Evolutionary conservation across 2,797 vertebrate genomes (phyloP).

Genomic region (Pangasius larnaudii): DNA sequence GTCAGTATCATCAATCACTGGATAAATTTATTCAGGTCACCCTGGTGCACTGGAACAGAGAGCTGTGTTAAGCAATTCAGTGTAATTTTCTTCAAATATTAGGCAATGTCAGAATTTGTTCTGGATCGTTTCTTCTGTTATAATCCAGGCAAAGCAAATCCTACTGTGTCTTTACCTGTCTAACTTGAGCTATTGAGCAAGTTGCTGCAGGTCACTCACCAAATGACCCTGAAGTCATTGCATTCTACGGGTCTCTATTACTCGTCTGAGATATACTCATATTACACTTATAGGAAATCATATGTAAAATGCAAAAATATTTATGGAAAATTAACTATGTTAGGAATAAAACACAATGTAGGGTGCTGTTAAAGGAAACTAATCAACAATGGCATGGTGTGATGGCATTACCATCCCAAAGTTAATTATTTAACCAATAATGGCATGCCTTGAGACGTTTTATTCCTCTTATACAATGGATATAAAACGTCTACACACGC

Average conservation of each 20-base stretch:
- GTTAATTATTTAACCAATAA: background rate
- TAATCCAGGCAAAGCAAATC: constrained; percentile 2
- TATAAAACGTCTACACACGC: no score
- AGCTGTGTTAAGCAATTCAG: constrained; percentile 1
- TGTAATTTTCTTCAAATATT: constrained; percentile 12
- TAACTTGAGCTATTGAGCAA: background rate
- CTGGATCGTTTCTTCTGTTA: background rate
- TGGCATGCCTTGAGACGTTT: background rate
- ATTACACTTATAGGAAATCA: background rate
- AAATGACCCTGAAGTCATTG: background rate
- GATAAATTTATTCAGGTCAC: background rate
- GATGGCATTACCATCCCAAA: background rate
- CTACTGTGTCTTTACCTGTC: background rate
- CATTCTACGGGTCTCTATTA: background rate
- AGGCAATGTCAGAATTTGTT: constrained; percentile 10
- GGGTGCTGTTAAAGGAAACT: background rate
- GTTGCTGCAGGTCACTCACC: constrained; percentile 20
- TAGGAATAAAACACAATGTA: background rate
- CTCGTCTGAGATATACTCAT: background rate
- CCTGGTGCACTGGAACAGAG: constrained; percentile 5
- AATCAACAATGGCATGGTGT: background rate
- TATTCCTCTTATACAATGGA: background rate
- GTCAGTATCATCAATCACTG: background rate
- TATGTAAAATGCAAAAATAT: background rate
- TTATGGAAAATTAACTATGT: background rate